Conservation (phyloP, 2,113 vertebrate species). For the Corythaixoides concolor region DNA sequence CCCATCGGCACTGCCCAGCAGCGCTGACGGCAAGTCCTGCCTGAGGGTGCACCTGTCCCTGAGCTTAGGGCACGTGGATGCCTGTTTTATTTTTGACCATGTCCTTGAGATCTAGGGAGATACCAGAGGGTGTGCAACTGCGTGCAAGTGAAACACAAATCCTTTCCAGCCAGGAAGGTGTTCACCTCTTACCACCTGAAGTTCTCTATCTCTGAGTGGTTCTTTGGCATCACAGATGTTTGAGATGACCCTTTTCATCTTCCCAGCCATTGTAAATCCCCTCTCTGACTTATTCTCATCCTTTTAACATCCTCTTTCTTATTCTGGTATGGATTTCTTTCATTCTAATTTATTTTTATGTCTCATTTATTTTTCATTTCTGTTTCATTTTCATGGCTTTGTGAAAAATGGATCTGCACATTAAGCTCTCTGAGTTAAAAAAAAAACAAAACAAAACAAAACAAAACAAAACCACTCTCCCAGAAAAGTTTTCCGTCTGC, state of each 20-base stretch:
- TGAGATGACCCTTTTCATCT: background rate
- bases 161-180: background rate
- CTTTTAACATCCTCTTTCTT: background rate
- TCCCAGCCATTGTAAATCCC: background rate
- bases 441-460: background rate
- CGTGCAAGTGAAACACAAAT: background rate
- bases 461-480: background rate
- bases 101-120: background rate
- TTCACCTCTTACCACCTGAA: background rate
- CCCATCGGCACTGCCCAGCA: background rate
- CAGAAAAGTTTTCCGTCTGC: background rate
- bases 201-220: background rate
- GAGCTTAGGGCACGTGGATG: rapidly evolving
- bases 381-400: background rate
- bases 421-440: background rate
- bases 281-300: background rate
- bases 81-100: background rate
- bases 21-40: background rate
- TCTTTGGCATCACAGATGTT: background rate
- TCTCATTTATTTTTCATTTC: background rate
- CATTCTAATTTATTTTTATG: background rate
- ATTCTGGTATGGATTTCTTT: background rate
- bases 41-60: background rate
- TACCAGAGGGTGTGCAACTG: background rate
- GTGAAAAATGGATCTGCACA: background rate